Percentiles rank a stretch among this genome's conserved stretches.
Conservation (phyloP, 1,140 invertebrate genomes). For the Drosophila rhopaloa region DNA sequence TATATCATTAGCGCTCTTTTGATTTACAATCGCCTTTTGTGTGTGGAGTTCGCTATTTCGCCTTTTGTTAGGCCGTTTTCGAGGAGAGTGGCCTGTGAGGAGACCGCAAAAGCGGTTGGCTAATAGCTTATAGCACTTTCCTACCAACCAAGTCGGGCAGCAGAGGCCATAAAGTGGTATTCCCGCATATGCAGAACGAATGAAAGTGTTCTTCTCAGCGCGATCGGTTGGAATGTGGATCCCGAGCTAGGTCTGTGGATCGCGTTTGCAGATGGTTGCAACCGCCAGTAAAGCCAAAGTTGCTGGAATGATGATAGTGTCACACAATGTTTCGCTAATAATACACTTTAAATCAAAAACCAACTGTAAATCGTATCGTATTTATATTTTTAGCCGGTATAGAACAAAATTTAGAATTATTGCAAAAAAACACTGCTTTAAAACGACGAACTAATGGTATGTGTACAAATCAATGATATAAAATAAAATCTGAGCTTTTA, state of each 20-base stretch:
- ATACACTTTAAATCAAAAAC: no score
- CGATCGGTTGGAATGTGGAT: conserved; percentile 23
- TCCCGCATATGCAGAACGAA: conserved; percentile 62
- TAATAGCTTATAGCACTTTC: conserved; percentile 67
- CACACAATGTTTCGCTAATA: no score
- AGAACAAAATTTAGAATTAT: no score
- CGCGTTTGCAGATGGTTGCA: conserved; percentile 3
- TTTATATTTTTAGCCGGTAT: no score
- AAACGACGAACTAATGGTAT: no score
- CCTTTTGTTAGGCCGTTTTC: conserved; percentile 59
- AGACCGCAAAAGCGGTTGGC: conserved; percentile 42
- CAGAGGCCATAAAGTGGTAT: conserved; percentile 27
- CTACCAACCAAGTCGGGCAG: conserved; percentile 37
- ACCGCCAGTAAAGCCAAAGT: neutral
- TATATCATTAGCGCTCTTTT: conserved; percentile 79
- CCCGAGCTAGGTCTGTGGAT: conserved; percentile 3
- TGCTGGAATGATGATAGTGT: no score
- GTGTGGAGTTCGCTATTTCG: conserved; percentile 41
- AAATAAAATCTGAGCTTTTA: no score
- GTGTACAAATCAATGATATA: no score
- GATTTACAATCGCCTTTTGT: conserved; percentile 78
- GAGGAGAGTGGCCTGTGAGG: conserved; percentile 39
- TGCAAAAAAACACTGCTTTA: no score
- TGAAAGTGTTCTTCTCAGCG: conserved; percentile 69
- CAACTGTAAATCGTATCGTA: no score